These are phyloP conservation scores for Pipra filicauda DNA, from an alignment of 2,113 vertebrate species.

Conservation along the genomic window DNA sequence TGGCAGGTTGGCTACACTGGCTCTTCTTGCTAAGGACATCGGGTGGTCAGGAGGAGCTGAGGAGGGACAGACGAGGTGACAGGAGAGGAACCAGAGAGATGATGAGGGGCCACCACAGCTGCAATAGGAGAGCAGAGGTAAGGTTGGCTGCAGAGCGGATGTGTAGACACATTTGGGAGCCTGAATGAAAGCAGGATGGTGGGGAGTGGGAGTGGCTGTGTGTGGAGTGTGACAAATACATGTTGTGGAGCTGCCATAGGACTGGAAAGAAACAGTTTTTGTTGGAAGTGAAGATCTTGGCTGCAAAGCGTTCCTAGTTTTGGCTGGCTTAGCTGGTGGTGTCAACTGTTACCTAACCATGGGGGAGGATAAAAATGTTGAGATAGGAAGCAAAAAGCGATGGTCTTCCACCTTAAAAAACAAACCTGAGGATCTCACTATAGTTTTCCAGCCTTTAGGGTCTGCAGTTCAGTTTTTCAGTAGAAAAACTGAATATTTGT, in stretches of 20 bases:
- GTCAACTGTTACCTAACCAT: neutral
- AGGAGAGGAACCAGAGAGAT: neutral
- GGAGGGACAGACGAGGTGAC: neutral
- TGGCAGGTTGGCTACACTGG: fast-evolving
- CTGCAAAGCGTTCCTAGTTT: neutral
- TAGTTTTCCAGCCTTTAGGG: neutral
- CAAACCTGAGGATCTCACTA: neutral
- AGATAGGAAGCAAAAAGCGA: neutral
- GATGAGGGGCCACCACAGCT: neutral
- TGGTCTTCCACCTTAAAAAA: neutral
- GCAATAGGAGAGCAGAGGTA: neutral
- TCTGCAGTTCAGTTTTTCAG: neutral
- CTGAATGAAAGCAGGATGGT: neutral
- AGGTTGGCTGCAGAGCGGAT: neutral
- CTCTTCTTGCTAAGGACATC: neutral
- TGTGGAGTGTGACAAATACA: neutral
- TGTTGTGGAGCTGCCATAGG: neutral
- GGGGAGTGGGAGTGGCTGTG: no score
- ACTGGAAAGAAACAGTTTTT: neutral
- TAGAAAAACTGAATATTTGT: neutral
- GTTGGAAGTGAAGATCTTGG: neutral
- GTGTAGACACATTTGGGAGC: neutral
- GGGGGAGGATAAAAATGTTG: neutral
- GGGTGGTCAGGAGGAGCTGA: neutral
- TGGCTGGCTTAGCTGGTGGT: neutral